A percentile compares a stretch with the other conserved stretches of the same genome.
Conservation (phyloP, 1,140 invertebrate species). For the Linepithema humile region DNA sequence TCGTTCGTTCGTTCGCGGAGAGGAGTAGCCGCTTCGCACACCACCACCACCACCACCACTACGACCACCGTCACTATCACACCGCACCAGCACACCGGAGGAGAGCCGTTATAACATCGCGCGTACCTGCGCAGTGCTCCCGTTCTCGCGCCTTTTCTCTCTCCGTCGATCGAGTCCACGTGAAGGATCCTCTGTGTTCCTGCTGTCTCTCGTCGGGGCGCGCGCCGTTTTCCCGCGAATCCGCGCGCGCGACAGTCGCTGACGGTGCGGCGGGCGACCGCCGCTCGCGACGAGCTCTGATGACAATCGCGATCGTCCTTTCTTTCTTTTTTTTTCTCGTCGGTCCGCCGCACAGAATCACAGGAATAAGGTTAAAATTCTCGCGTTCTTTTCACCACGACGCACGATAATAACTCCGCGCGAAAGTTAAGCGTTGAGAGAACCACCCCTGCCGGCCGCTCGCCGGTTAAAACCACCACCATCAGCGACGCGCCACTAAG, state of each 20-base stretch:
- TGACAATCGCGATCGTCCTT: constrained; percentile 1
- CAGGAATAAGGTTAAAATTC: too few species aligned
- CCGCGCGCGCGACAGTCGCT: neutral
- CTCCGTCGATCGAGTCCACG: constrained; percentile 44
- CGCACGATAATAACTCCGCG: neutral
- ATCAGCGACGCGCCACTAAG: constrained; percentile 49
- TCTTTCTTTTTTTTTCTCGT: neutral
- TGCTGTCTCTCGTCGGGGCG: neutral
- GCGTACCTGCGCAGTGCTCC: constrained; percentile 58
- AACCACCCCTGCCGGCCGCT: constrained; percentile 44
- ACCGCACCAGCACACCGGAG: constrained; percentile 25
- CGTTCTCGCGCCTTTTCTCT: constrained; percentile 36
- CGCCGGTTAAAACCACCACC: constrained; percentile 42
- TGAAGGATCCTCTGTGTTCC: constrained; percentile 55
- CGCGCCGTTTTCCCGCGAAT: neutral
- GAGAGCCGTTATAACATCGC: neutral
- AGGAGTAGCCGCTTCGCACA: constrained; percentile 13
- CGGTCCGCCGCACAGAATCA: too few species aligned
- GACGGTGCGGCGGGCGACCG: too few species aligned
- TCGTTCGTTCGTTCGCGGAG: constrained; percentile 17
- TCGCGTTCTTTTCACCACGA: too few species aligned
- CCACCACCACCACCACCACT: constrained; percentile 41
- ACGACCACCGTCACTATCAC: constrained; percentile 41
- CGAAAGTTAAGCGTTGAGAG: constrained; percentile 15
- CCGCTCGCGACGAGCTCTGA: neutral